These are phyloP conservation scores for Serranus cabrilla DNA, from an alignment of 2,797 vertebrate genomes.

Conservation along the genomic window DNA sequence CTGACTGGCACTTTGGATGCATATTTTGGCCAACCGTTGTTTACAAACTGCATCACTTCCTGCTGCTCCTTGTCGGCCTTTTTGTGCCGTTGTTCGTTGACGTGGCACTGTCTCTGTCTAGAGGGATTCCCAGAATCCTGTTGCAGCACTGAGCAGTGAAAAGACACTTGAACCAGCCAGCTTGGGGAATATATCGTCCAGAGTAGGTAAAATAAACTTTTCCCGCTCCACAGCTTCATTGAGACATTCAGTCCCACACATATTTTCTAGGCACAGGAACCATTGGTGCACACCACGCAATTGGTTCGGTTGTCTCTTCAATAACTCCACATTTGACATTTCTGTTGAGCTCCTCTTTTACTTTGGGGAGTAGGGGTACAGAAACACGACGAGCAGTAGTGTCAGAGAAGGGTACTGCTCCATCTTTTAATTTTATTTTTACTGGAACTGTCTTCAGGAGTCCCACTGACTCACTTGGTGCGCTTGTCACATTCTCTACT, in stretches of 20 bases:
- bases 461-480: not conserved
- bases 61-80: not conserved
- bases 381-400: not conserved
- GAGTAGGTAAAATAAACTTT: too few relatives aligned
- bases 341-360: conserved; percentile 13
- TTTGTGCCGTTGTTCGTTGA: too few relatives aligned
- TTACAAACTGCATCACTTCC: not conserved
- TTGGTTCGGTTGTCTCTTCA: conserved; percentile 9
- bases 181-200: too few relatives aligned
- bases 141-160: too few relatives aligned
- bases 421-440: conserved; percentile 14
- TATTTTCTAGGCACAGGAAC: too few relatives aligned
- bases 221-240: too few relatives aligned
- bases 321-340: conserved; percentile 17
- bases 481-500: not conserved
- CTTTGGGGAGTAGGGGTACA: conserved; percentile 15
- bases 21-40: not conserved
- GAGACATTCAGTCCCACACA: too few relatives aligned
- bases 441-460: not conserved
- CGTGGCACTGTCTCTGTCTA: too few relatives aligned
- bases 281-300: conserved; percentile 26
- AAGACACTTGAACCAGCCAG: too few relatives aligned
- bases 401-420: conserved; percentile 1
- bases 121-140: too few relatives aligned
- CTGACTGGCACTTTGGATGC: not conserved